These are phyloP conservation scores for Ceyx melanurus DNA, from an alignment of 2,113 vertebrate species.

Conservation along the genomic window DNA sequence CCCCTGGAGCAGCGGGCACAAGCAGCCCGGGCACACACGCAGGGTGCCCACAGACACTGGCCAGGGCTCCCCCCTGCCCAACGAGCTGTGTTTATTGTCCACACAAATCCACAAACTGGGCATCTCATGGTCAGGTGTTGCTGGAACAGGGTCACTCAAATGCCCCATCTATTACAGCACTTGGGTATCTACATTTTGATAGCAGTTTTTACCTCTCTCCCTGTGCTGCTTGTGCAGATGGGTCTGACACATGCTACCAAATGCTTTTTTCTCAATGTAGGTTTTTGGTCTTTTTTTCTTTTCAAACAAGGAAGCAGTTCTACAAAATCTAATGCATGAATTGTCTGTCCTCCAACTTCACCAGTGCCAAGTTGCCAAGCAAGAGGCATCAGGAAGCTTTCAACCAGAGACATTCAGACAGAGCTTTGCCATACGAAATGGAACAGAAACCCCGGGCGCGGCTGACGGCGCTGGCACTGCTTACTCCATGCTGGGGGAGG, in stretches of 20 bases:
- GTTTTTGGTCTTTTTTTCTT: not conserved
- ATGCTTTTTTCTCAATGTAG: not conserved
- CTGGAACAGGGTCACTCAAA: not conserved
- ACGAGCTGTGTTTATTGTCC: rapidly evolving
- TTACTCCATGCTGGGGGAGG: not conserved
- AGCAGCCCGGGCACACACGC: not conserved
- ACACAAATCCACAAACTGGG: rapidly evolving
- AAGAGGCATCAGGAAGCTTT: not conserved
- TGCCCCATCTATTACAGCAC: not conserved
- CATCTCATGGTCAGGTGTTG: not conserved
- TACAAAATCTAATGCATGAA: not conserved
- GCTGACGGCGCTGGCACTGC: not conserved
- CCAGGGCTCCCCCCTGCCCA: not conserved
- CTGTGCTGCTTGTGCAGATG: constrained; percentile 1
- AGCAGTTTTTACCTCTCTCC: not conserved
- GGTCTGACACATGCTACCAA: constrained; percentile 4
- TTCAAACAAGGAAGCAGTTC: not conserved
- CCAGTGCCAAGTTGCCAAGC: not conserved
- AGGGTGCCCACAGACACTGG: rapidly evolving
- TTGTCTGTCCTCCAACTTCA: not conserved
- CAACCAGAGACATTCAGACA: not conserved
- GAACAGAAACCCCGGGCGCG: not conserved
- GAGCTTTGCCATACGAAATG: not conserved
- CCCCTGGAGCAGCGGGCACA: rapidly evolving
- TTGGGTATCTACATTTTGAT: not conserved